phyloP scores from a whole-genome alignment of 1,140 invertebrate genomes.

The Trypoxylus dichotomus region DNA sequence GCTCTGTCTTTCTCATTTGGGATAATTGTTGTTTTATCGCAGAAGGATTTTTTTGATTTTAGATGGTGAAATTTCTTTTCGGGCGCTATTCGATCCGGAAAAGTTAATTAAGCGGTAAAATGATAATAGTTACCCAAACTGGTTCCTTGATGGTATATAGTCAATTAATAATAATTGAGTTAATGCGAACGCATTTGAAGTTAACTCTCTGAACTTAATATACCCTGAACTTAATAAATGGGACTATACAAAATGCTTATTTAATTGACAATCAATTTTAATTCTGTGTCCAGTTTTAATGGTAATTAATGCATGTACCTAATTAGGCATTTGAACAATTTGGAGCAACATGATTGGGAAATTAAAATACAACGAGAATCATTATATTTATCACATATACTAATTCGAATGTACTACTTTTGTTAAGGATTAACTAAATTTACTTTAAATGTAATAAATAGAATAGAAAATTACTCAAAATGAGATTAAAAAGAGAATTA shows the following conservation, averaged over 20 bases:
- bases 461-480: too few relatives aligned
- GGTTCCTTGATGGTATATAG: not conserved
- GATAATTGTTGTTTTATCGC: not conserved
- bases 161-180: not conserved
- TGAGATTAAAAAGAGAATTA: too few relatives aligned
- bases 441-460: too few relatives aligned
- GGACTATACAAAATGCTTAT: not conserved
- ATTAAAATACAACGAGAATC: too few relatives aligned
- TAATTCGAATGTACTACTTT: too few relatives aligned
- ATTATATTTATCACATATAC: too few relatives aligned
- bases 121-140: not conserved
- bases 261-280: not conserved
- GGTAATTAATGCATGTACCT: too few relatives aligned
- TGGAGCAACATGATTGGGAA: too few relatives aligned
- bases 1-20: not conserved
- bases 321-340: too few relatives aligned
- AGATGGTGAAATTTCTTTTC: not conserved
- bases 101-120: not conserved
- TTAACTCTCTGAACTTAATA: not conserved
- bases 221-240: too few relatives aligned
- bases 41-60: not conserved
- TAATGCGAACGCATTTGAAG: not conserved
- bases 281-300: not conserved
- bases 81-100: not conserved
- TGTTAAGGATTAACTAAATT: too few relatives aligned